A percentile compares a stretch with the other conserved stretches of the same genome.
Evolutionary conservation across 2,888 invertebrate species (phyloP).

Genomic region (Tolmerus cingulatus): DNA sequence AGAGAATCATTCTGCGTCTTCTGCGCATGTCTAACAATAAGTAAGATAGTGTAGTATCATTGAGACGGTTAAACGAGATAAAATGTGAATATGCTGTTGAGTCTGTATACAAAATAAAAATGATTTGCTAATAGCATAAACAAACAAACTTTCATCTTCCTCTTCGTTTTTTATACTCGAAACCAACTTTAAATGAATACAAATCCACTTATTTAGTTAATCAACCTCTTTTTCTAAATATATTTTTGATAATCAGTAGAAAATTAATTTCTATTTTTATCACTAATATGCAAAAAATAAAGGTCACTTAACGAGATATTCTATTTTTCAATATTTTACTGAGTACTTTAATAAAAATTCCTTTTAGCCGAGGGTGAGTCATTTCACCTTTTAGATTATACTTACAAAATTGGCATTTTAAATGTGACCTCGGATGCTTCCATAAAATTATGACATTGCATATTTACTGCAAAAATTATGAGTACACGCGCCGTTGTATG

Average conservation of each 20-base stretch:
- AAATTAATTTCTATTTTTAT: background rate
- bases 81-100: background rate
- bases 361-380: background rate
- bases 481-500: background rate
- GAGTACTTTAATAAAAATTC: background rate
- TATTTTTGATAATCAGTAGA: background rate
- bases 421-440: background rate
- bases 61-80: background rate
- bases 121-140: background rate
- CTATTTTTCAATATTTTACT: background rate
- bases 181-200: background rate
- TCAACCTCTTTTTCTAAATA: background rate
- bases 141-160: background rate
- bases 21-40: background rate
- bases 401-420: background rate
- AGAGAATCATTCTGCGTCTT: background rate
- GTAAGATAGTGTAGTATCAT: background rate
- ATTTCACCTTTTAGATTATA: background rate
- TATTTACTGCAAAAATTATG: background rate
- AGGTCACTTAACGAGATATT: background rate
- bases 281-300: background rate
- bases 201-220: background rate
- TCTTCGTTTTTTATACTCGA: background rate
- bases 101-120: background rate
- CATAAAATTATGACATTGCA: background rate